A percentile compares a stretch with the other conserved stretches of the same genome.
Evolutionary conservation across 2,797 vertebrate genomes (phyloP).

Genomic region (Phataginus tetradactyla): DNA sequence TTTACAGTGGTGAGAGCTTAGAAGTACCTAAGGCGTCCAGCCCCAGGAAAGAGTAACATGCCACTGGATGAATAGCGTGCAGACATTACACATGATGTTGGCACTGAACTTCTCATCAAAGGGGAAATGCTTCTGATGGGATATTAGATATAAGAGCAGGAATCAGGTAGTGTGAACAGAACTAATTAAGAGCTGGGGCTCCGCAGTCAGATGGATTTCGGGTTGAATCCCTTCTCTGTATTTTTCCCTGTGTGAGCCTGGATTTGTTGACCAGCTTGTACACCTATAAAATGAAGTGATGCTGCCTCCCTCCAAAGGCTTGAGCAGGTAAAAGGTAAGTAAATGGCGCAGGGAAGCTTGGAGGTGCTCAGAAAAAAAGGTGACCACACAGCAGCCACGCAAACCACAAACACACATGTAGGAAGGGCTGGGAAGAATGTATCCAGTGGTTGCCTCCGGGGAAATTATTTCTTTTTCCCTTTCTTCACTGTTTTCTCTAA

Average conservation of each 20-base stretch:
- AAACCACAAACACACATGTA: fast-evolving
- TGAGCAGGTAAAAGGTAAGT: not conserved
- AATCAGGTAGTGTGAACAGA: fast-evolving
- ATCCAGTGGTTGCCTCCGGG: not conserved
- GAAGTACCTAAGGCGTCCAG: not conserved
- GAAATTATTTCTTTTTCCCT: not conserved
- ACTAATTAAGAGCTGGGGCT: not conserved
- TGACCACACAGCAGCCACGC: fast-evolving
- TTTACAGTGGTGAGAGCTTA: not conserved
- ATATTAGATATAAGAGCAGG: too few relatives aligned
- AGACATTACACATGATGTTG: not conserved
- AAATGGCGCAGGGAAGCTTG: fast-evolving
- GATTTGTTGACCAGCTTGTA: not conserved
- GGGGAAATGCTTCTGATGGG: not conserved
- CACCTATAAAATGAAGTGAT: not conserved
- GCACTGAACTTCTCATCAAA: not conserved
- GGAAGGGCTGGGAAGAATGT: not conserved
- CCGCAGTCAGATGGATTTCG: not conserved
- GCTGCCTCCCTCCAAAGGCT: not conserved
- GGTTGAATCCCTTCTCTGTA: not conserved
- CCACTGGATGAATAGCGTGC: fast-evolving
- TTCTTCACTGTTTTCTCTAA: not conserved
- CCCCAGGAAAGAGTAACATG: fast-evolving
- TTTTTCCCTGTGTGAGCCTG: not conserved
- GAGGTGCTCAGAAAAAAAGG: fast-evolving